A percentile compares a stretch with the other conserved stretches of the same genome.
These are phyloP conservation scores for Odontothrips loti DNA, from an alignment of 2,888 invertebrate genomes.

Conservation along the genomic window DNA sequence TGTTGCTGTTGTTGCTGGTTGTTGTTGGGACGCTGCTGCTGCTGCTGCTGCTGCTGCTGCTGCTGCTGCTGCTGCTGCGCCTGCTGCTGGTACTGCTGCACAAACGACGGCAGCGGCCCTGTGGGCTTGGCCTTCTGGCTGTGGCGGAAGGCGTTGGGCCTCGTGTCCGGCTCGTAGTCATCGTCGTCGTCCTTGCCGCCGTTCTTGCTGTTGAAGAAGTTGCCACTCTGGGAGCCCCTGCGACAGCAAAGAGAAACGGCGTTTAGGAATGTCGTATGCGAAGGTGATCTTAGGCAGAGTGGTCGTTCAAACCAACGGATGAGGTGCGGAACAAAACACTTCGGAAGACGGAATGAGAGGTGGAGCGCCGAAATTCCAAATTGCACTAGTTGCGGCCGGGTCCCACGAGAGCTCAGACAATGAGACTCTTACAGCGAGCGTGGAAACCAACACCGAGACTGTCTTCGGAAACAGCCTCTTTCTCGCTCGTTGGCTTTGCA, in stretches of 20 bases:
- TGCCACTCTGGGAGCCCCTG: slow-evolving; percentile 61
- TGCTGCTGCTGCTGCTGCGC: not conserved
- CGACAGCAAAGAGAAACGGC: not conserved
- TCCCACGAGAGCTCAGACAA: slow-evolving; percentile 2
- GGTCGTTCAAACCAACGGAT: too few species aligned
- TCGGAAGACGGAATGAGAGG: not conserved
- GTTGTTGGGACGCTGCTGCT: not conserved
- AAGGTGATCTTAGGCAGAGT: too few species aligned
- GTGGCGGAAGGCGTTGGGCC: slow-evolving; percentile 18
- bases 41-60: not conserved
- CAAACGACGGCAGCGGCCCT: not conserved
- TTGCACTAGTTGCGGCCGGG: not conserved
- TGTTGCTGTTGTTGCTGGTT: not conserved
- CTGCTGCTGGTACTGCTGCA: slow-evolving; percentile 23
- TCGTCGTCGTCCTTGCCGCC: slow-evolving; percentile 57
- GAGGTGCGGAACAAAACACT: too few species aligned
- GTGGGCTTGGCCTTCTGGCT: slow-evolving; percentile 13
- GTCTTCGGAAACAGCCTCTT: too few species aligned
- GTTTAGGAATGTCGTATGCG: not conserved
- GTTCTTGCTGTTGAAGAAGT: slow-evolving; percentile 66
- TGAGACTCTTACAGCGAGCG: slow-evolving; percentile 14
- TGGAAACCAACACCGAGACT: not conserved
- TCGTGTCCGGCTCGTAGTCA: slow-evolving; percentile 43
- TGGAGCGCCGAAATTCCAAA: not conserved
- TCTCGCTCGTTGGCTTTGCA: not conserved